Evolutionary conservation across 2,113 vertebrate species (phyloP).

Genomic region (sheep (Ovis aries)): DNA sequence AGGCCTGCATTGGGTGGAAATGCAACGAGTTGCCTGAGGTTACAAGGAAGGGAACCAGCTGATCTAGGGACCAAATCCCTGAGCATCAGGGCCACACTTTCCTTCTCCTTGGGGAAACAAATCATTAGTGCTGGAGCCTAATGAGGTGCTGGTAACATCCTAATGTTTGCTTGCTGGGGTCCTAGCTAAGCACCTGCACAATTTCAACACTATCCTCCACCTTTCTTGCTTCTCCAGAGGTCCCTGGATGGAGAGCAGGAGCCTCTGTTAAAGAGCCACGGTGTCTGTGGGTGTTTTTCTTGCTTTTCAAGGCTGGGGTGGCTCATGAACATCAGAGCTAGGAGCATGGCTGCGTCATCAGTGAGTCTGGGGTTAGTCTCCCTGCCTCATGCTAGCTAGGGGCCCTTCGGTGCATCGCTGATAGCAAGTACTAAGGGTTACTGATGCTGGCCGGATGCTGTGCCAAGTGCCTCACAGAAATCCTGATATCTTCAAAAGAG

Average conservation of each 20-base stretch:
- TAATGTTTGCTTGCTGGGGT: background rate
- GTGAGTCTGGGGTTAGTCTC: background rate
- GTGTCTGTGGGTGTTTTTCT: background rate
- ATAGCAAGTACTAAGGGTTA: background rate
- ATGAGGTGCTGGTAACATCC: background rate
- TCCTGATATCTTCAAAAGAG: background rate
- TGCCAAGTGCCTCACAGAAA: background rate
- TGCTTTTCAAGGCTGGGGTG: background rate
- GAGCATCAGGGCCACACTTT: background rate
- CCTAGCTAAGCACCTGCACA: background rate
- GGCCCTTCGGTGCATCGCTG: rapidly evolving
- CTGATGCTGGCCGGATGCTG: background rate
- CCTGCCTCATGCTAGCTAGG: background rate
- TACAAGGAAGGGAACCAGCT: background rate
- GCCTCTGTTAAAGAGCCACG: background rate
- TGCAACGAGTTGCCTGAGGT: background rate
- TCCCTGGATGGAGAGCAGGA: background rate
- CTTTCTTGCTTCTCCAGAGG: background rate
- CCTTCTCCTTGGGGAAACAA: background rate
- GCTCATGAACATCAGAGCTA: background rate
- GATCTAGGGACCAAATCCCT: background rate
- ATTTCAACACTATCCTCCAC: background rate
- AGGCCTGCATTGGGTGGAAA: background rate
- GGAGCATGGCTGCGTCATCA: background rate
- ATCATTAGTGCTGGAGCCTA: background rate